A percentile compares a stretch with the other conserved stretches of the same genome.
Conservation (phyloP, 2,888 invertebrate species). For the Drepana falcataria region DNA sequence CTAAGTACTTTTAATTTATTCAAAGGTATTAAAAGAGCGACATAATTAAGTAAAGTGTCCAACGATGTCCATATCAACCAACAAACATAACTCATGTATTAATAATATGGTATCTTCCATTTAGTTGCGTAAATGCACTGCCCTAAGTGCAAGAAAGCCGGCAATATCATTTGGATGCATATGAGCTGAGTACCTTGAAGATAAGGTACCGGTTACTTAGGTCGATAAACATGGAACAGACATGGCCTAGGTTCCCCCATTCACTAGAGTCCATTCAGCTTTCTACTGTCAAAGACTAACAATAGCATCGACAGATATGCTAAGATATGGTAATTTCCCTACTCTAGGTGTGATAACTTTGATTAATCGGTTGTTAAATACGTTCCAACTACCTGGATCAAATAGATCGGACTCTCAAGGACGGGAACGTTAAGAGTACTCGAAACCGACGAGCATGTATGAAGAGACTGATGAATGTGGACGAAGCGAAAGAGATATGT, state of each 20-base stretch:
- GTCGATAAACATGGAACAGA: conserved; percentile 26
- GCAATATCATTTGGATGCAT: conserved; percentile 20
- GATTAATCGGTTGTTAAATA: too few relatives aligned
- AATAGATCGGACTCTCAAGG: too few relatives aligned
- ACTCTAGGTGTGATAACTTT: too few relatives aligned
- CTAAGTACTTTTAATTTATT: too few relatives aligned
- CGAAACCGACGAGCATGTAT: too few relatives aligned
- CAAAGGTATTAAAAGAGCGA: too few relatives aligned
- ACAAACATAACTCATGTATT: not conserved
- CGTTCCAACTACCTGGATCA: too few relatives aligned
- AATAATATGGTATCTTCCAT: not conserved
- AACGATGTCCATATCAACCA: too few relatives aligned
- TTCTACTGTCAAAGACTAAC: conserved; percentile 55
- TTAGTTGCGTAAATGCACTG: not conserved
- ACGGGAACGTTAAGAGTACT: too few relatives aligned
- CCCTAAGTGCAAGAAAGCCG: conserved; percentile 12
- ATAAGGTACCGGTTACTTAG: conserved; percentile 37
- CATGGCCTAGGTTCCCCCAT: conserved; percentile 43
- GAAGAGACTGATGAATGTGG: too few relatives aligned
- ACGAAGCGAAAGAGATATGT: too few relatives aligned
- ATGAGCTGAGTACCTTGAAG: conserved; percentile 17
- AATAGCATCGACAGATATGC: conserved; percentile 1
- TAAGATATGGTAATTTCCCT: not conserved
- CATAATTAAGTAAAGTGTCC: too few relatives aligned
- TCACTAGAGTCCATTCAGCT: conserved; percentile 69